These are phyloP conservation scores for Cygnus olor DNA, from an alignment of 2,797 vertebrate species.

Conservation along the genomic window DNA sequence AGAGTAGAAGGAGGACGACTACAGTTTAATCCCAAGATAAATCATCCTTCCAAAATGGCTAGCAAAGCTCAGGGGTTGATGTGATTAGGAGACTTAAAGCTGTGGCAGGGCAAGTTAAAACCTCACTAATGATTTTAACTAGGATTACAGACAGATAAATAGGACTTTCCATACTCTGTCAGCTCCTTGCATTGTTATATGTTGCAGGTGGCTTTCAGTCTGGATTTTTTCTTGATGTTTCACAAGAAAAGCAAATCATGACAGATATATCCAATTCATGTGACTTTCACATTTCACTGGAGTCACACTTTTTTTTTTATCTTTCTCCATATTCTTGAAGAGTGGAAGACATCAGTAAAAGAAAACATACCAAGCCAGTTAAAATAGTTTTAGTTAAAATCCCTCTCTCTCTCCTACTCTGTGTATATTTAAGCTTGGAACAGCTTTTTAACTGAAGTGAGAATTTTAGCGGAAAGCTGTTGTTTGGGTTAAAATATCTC, in stretches of 20 bases:
- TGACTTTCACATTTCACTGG: not conserved
- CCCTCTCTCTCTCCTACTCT: constrained; percentile 10
- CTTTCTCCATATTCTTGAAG: not conserved
- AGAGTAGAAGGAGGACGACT: constrained; percentile 19
- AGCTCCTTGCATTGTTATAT: not conserved
- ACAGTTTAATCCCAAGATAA: constrained; percentile 43
- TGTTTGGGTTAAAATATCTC: constrained; percentile 67
- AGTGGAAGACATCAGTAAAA: not conserved
- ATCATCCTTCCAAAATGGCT: not conserved
- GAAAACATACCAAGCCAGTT: not conserved
- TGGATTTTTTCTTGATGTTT: not conserved
- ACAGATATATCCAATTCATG: not conserved
- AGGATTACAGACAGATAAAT: not conserved
- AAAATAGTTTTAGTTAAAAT: not conserved
- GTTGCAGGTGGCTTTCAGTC: not conserved
- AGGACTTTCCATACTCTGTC: not conserved
- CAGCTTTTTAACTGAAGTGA: constrained; percentile 50
- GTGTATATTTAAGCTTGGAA: not conserved
- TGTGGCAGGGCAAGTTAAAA: not conserved
- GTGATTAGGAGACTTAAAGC: constrained; percentile 9
- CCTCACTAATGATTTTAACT: not conserved
- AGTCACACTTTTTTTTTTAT: not conserved
- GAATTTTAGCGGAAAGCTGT: constrained; percentile 58
- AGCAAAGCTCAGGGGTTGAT: not conserved
- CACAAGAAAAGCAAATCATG: not conserved